Base-by-base conservation (phyloP, 2,797 vertebrate species). In the Parotocinclus haroldoi region DNA sequence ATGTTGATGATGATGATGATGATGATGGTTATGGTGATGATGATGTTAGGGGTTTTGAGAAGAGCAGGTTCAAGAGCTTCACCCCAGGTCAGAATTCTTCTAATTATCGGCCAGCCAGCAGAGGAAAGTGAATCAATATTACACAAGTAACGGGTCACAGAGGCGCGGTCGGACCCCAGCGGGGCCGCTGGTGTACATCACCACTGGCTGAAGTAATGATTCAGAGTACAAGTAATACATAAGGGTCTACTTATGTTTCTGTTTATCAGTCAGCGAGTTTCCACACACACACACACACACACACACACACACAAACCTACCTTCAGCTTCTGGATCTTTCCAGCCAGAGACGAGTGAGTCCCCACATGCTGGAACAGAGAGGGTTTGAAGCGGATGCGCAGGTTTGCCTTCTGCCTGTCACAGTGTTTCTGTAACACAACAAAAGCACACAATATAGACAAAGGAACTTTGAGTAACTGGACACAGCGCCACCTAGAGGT, bases 321-420 rank as follows among this genome's bases (percentile, higher is more conserved):
- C 93, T 98, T 98, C 73, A 99, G 90, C 68, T 98, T 98, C 89
- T 99, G 96, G 71, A 99, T 98, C 84, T 99, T 98, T 62, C 96
- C 96, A 0, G 96, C 95, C 77, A 99, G 88, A 3, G 96, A 99
- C 1, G 96, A 99, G 83, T 99, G 96, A 0, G 95, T 98, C 65
- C 96, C 96, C 36, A 99, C 95, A 0, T 99, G 96, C 78, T 99
- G 96, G 87, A 99, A 99, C 46, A 99, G 93, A 0, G 96, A 98
- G 0, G 96, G 96, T 75, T 99, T 99, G 81, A 99, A 99, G 17
- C 96, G 95, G 77, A 99, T 95, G 81, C 96, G 91, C 79, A 98
- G 90, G 81, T 98, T 99, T 59, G 95, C 96, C 73, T 99, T 98
- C 88, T 99, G 96, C 55, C 96, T 84, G 85, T 99, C 95, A 9